Evolutionary conservation across 1,140 invertebrate genomes (phyloP).

Genomic region (Drosophila novamexicana): DNA sequence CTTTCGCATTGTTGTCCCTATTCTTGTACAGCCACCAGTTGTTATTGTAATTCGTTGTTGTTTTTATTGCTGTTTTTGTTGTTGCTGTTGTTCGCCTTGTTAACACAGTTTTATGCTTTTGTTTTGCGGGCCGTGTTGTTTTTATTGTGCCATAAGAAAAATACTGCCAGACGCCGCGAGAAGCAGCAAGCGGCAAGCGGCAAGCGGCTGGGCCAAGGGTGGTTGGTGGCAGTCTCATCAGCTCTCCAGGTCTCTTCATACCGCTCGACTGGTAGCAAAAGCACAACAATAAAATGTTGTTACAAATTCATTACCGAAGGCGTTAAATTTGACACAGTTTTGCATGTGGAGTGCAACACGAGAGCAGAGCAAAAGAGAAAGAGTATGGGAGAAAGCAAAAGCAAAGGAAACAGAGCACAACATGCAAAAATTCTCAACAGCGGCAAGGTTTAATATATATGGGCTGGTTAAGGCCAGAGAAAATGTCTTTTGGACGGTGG

Average conservation of each 20-base stretch:
- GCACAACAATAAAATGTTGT: conserved; percentile 82
- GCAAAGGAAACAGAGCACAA: conserved; percentile 50
- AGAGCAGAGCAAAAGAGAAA: not conserved
- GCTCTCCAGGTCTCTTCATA: conserved; percentile 24
- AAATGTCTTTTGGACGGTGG: conserved; percentile 11
- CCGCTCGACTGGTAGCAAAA: conserved; percentile 44
- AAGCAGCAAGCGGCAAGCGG: not conserved
- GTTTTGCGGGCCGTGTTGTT: conserved; percentile 69
- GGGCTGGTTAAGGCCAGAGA: conserved; percentile 12
- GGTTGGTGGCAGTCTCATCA: conserved; percentile 22
- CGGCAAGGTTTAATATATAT: conserved; percentile 31
- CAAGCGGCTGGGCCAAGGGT: not conserved
- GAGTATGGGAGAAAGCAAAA: conserved; percentile 17
- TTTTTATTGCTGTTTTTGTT: conserved; percentile 11
- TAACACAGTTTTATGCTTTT: conserved; percentile 82
- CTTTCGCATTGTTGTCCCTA: conserved; percentile 52
- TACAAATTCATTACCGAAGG: conserved; percentile 83
- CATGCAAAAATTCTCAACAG: conserved; percentile 58
- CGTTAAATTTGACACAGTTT: conserved; percentile 83
- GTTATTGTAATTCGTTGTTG: conserved; percentile 21
- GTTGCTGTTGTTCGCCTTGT: conserved; percentile 54
- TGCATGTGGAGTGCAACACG: conserved; percentile 57
- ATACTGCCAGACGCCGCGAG: conserved; percentile 44
- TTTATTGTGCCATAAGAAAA: conserved; percentile 76
- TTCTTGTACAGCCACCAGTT: conserved; percentile 31